Conservation (phyloP, 1,140 invertebrate species). For the Batillaria attramentaria region DNA sequence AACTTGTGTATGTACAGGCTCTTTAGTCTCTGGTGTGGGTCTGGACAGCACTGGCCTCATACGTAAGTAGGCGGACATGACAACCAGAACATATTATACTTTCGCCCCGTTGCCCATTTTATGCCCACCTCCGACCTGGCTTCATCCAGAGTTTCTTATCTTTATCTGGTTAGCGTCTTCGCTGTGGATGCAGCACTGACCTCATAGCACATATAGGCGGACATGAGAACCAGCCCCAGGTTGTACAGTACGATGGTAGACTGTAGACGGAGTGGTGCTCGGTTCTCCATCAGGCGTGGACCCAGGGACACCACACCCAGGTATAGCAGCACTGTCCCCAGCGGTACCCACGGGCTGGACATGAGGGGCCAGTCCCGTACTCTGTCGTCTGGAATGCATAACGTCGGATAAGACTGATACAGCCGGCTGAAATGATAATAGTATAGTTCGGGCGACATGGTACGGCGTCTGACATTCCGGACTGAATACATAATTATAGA, state of each 20-base stretch:
- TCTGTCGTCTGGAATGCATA: slow-evolving; percentile 64
- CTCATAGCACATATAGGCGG: slow-evolving; percentile 78
- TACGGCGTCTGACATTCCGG: background rate
- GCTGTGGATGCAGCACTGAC: no score
- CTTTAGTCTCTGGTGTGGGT: no score
- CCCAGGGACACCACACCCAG: slow-evolving; percentile 78
- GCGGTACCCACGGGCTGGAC: slow-evolving; percentile 66
- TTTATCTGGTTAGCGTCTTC: no score
- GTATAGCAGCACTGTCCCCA: slow-evolving; percentile 65
- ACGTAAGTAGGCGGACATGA: no score
- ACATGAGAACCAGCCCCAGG: slow-evolving; percentile 86
- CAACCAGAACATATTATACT: no score
- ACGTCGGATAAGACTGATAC: background rate
- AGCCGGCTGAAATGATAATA: no score
- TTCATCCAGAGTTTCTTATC: no score
- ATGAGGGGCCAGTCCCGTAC: slow-evolving; percentile 71
- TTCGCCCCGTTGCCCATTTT: no score
- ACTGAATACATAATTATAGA: background rate
- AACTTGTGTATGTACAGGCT: no score
- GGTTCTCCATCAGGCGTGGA: slow-evolving; percentile 88
- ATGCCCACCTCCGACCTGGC: no score
- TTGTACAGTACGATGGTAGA: slow-evolving; percentile 86
- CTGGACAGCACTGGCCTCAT: no score
- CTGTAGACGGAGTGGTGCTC: slow-evolving; percentile 85
- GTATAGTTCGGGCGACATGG: no score